These are phyloP conservation scores for Pogona vitticeps DNA, from an alignment of 2,113 vertebrate species.

Conservation along the genomic window DNA sequence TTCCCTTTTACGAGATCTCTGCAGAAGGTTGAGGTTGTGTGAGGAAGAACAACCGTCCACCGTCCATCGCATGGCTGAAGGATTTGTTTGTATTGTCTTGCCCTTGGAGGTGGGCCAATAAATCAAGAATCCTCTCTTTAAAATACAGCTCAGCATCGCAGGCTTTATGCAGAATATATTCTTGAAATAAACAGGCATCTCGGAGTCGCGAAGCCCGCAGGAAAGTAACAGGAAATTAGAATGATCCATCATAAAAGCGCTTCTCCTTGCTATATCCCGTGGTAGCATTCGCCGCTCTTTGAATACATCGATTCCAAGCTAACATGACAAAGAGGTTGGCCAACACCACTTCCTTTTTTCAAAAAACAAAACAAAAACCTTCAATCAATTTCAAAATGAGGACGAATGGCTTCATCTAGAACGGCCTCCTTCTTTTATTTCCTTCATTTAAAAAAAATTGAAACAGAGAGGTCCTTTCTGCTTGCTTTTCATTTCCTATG, in stretches of 20 bases:
- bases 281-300: fast-evolving
- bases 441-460: not conserved
- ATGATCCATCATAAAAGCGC: not conserved
- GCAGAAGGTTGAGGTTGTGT: not conserved
- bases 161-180: fast-evolving
- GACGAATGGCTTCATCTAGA: not conserved
- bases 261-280: fast-evolving
- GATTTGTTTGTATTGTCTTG: fast-evolving
- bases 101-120: not conserved
- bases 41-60: not conserved
- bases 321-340: fast-evolving
- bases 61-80: not conserved
- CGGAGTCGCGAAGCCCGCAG: not conserved
- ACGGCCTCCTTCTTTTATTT: not conserved
- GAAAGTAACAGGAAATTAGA: not conserved
- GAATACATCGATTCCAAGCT: not conserved
- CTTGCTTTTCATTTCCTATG: not conserved
- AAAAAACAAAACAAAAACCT: no score
- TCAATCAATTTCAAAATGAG: slow-evolving; percentile 3
- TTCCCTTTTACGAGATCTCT: not conserved
- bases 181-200: slow-evolving; percentile 24
- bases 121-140: slow-evolving; percentile 11
- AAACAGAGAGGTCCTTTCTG: not conserved
- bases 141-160: not conserved
- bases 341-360: not conserved